Base-by-base conservation (phyloP, 2,113 vertebrate species). In the Neodon shergylaensis region DNA sequence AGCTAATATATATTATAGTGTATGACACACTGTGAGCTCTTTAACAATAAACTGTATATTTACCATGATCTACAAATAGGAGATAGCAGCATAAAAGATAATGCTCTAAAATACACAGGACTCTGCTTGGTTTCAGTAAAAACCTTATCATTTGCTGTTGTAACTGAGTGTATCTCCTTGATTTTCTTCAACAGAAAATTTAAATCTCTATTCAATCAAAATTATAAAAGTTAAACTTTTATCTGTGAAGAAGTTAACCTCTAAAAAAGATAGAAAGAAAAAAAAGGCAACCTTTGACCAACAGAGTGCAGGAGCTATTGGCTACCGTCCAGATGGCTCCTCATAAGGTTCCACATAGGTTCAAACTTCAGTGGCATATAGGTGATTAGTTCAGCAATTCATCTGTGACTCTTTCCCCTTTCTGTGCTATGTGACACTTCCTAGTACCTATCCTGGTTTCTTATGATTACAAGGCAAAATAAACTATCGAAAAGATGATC, bases 181-280 rank as follows among this genome's bases (percentile, higher is more conserved):
- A 82, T 70, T 83, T 73, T 31, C 61, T 95, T 95, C 76, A 93
- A 83, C 7, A 95, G 44, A 88, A 91, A 81, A 49, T 79, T 33
- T 85, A 88, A 91, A 88, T 72, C 7, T 5, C 65, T 84, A n/a
- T 68, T 49, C 42, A 76, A 5, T 70, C 83, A 42, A 42, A 88
- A 58, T 33, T 78, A 65, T 31, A 91, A 93, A 68, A 94, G 14
- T 24, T 73, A 88, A 79, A n/a, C n/a, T 49, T 88, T 19, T 6
- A 72, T n/a, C 7, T 61, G 7, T 11, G 11, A 92, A 36, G 36
- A 24, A 84, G 77, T 88, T 89, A 88, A 66, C n/a, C 84, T 42
- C 13, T 31, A 24, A 47, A 77, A 47, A 42, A 74, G 44, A 52
- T 44, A 77, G 9, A 26, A 63, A 65, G 8, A 65, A 74, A 76